Base-by-base conservation (phyloP, 2,888 invertebrate species). In the Smittia sp. region DNA sequence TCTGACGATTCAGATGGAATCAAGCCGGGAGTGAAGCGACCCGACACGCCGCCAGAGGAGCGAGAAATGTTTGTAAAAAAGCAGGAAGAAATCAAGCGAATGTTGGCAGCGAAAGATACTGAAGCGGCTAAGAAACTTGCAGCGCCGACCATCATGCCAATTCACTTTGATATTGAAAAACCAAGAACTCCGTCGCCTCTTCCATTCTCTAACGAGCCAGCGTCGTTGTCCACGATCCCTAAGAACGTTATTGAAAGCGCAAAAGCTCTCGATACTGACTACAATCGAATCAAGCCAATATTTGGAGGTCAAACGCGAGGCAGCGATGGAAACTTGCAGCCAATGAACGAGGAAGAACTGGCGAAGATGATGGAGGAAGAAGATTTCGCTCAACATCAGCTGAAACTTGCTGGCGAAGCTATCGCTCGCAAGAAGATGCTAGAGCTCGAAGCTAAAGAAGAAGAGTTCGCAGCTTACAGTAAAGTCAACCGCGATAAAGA, bases 361-460 rank as follows among this genome's bases (percentile, higher is more conserved):
- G 83, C 82, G n/a, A 85, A 85, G 77, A 85, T 87, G 86, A 86
- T 87, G 80, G 87, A 87, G 76, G 86, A 86, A 66, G 87, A 88
- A 77, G 87, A 87, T 75, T 86, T 85, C 62, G 86, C 86, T 0
- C 85, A 85, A 38, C 84, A 85, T 15, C 86, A 85, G 76, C 77
- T 85, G 2, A 84, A 85, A 75, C 75, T 85, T 25, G 84, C 76
- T 11, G 76, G 76, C 54, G 77, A 77, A 75, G 75, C 75, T 1
- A 76, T 83, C 54, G 86, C 86, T 78, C 83, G 85, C 69, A 86
- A 86, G 75, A 86, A 85, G 77, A 80, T 85, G 0, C 84, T 83
- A 77, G 86, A 87, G 77, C 82, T 83, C 13, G 85, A 86, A 79
- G 84, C 84, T 20, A 75, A 74, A 73, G 66, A 68, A 4, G 27